Base-by-base conservation (phyloP, 2,888 invertebrate species). In the Stenodera caucasica region DNA sequence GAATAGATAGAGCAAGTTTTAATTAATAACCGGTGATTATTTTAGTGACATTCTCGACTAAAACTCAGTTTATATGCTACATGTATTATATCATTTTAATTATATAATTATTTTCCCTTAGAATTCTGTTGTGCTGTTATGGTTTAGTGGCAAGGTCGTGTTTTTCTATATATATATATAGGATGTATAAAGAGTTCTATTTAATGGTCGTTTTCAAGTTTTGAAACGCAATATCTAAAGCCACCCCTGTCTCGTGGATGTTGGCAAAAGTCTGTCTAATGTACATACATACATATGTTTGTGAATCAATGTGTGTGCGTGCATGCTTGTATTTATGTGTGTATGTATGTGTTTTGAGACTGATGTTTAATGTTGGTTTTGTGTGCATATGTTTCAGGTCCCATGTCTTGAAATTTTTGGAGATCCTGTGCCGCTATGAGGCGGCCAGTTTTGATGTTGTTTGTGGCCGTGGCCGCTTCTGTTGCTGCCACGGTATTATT, bases 381-480 rank as follows among this genome's bases (percentile, higher is more conserved):
- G 21, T 30, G 26, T 61, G 35, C 53, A 32, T 32, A 30, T 66
- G 62, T 77, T 80, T 58, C 77, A 80, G 80, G 70, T 69, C 75
- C 75, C 73, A 80, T 80, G 80, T 77, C 78, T 78, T 80, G 80
- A 80, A 74, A 68, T 66, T 70, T 66, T 61, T 66, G 64, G 54
- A 57, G 64, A 67, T 58, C 71, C 71, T 73, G 75, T 74, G 73
- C 76, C 78, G 77, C 76, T 74, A 79, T 78, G 77, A 78, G 76
- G 79, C 79, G 79, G 78, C 75, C 77, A 70, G 71, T 76, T 61
- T 71, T 77, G 57, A 65, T 67, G 63, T 65, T 83, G 81, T 82
- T 84, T 80, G 82, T 84, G 83, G 83, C 83, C 81, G 82, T 84
- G 79, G 74, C 75, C 68, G 81, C 80, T 81, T 82, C 83, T 81